These are phyloP conservation scores for Enteromius trimaculatus DNA, from an alignment of 2,797 vertebrate genomes.

Conservation along the genomic window DNA sequence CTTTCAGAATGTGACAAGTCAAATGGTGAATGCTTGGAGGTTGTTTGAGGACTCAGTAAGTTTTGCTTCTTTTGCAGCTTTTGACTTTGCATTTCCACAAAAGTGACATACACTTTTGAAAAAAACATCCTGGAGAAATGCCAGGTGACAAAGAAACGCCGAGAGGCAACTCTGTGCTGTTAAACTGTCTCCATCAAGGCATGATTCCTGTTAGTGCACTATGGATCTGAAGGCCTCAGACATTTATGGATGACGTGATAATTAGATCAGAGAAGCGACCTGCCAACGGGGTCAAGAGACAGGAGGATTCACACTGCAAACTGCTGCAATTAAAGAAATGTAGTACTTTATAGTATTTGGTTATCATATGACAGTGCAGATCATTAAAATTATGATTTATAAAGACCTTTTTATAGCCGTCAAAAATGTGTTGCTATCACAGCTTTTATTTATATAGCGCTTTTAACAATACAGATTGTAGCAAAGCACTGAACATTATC, in stretches of 20 bases:
- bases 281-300: background rate
- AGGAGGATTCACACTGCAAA: background rate
- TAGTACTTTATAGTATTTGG: background rate
- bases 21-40: background rate
- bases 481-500: too few relatives aligned
- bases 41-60: background rate
- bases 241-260: slow-evolving; percentile 7
- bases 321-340: slow-evolving; percentile 20
- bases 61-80: slow-evolving; percentile 1
- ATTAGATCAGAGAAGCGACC: background rate
- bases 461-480: background rate
- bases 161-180: slow-evolving; percentile 18
- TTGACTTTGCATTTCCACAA: slow-evolving; percentile 18
- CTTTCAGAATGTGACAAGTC: background rate
- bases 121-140: slow-evolving; percentile 50
- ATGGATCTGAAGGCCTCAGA: background rate
- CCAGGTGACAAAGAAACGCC: slow-evolving; percentile 44
- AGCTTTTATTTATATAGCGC: background rate
- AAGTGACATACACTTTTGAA: slow-evolving; percentile 21
- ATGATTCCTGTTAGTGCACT: background rate
- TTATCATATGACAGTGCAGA: background rate
- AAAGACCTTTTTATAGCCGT: background rate
- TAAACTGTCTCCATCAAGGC: slow-evolving; percentile 16
- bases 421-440: background rate
- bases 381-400: background rate